These are phyloP conservation scores for Platysteira castanea DNA, from an alignment of 2,113 vertebrate genomes.

Conservation along the genomic window DNA sequence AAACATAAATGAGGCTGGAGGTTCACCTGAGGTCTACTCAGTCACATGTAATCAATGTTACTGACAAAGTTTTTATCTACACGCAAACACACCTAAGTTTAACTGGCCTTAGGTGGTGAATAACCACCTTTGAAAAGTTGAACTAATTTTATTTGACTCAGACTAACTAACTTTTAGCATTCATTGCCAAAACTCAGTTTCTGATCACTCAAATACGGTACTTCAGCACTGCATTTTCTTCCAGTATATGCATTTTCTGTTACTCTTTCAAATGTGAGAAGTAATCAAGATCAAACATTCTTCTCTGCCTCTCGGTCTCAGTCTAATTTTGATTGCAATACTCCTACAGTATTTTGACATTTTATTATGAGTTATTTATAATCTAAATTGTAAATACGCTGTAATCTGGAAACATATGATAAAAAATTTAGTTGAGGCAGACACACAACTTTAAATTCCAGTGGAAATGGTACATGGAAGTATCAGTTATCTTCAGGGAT, in stretches of 20 bases:
- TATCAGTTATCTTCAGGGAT: not conserved
- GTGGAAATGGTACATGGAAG: not conserved
- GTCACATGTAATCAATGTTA: not conserved
- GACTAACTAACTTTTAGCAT: not conserved
- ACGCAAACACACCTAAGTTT: not conserved
- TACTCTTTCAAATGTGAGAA: not conserved
- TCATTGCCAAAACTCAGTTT: not conserved
- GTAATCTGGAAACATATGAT: not conserved
- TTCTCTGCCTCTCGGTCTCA: not conserved
- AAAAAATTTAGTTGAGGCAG: not conserved
- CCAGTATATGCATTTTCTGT: not conserved
- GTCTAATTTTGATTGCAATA: not conserved
- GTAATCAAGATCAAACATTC: not conserved
- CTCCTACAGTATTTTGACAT: not conserved
- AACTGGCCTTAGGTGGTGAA: not conserved
- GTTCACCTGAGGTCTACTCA: conserved; percentile 11
- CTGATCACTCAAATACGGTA: not conserved
- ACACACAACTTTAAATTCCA: not conserved
- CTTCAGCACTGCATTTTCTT: not conserved
- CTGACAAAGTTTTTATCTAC: not conserved
- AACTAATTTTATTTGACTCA: not conserved
- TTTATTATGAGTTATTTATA: not conserved
- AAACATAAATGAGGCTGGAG: conserved; percentile 36
- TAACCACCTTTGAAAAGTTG: not conserved
- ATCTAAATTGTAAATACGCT: not conserved